Conservation (phyloP, 2,113 vertebrate species). For the Ondatra zibethicus region DNA sequence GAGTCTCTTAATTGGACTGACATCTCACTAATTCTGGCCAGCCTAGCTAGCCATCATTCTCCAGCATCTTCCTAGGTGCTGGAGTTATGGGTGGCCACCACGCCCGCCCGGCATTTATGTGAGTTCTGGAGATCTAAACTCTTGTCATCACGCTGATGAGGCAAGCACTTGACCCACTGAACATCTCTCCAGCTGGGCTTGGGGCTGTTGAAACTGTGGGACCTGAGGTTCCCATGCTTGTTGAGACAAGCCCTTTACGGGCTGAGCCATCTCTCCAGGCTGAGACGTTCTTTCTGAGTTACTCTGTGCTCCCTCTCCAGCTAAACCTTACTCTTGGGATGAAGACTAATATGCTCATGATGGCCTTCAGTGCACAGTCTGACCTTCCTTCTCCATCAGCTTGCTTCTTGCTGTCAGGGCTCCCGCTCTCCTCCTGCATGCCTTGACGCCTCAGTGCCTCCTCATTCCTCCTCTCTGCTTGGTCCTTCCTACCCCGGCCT, state of each 20-base stretch:
- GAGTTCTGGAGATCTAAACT: neutral
- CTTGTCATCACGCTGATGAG: neutral
- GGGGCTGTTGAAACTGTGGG: neutral
- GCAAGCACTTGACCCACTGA: neutral
- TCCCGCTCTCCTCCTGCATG: rapidly evolving
- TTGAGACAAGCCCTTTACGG: neutral
- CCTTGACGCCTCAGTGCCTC: rapidly evolving
- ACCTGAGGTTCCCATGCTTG: neutral
- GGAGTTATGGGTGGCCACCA: neutral
- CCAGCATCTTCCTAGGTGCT: neutral
- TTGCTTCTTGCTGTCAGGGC: neutral
- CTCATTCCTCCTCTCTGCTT: neutral
- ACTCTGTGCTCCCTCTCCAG: neutral
- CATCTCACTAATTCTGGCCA: neutral
- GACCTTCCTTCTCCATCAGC: neutral
- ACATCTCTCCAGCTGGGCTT: no score
- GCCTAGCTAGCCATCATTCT: neutral
- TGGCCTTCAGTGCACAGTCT: rapidly evolving
- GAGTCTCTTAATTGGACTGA: neutral
- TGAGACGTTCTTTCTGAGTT: neutral
- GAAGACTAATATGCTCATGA: rapidly evolving
- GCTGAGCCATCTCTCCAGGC: neutral
- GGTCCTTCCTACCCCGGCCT: neutral
- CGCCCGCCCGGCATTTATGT: neutral
- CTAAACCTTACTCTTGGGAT: no score